phyloP scores from a whole-genome alignment of 2,888 invertebrate genomes.

The Blera fallax region DNA sequence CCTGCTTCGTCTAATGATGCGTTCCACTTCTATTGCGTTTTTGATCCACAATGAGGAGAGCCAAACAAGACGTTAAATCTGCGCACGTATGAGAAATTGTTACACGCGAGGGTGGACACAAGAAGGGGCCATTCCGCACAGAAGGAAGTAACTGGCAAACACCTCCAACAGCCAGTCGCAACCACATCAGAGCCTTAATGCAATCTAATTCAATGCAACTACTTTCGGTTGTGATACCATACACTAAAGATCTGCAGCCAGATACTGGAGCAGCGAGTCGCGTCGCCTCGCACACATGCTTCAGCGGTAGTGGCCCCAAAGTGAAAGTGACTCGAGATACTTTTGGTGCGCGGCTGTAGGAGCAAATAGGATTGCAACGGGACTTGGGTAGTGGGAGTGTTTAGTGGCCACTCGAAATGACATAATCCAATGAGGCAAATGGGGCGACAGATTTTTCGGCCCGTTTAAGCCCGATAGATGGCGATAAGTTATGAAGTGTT shows the following conservation, averaged over 20 bases:
- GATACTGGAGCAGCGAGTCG: slow-evolving; percentile 37
- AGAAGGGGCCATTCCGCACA: slow-evolving; percentile 8
- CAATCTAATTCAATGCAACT: slow-evolving; percentile 45
- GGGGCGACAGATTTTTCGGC: slow-evolving; percentile 64
- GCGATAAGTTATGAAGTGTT: slow-evolving; percentile 66
- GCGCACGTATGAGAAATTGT: slow-evolving; percentile 33
- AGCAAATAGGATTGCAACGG: slow-evolving; percentile 32
- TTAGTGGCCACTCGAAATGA: slow-evolving; percentile 48
- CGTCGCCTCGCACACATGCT: slow-evolving; percentile 20
- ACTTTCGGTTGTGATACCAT: slow-evolving; percentile 61
- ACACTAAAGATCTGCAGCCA: slow-evolving; percentile 39
- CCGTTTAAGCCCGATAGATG: slow-evolving; percentile 55
- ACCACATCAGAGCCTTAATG: slow-evolving; percentile 6
- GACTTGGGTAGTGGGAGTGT: slow-evolving; percentile 51
- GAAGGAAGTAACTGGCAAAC: slow-evolving; percentile 18
- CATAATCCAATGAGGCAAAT: slow-evolving; percentile 67
- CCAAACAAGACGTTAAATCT: slow-evolving; percentile 20
- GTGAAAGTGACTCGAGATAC: slow-evolving; percentile 55
- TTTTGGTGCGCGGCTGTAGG: neutral
- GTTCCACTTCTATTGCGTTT: slow-evolving; percentile 31
- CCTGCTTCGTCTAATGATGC: slow-evolving; percentile 15
- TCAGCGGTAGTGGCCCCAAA: slow-evolving; percentile 21
- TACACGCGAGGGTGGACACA: slow-evolving; percentile 30
- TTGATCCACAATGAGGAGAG: neutral
- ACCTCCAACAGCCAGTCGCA: slow-evolving; percentile 14